Base-by-base conservation (phyloP, 2,888 invertebrate species). In the Galerucella calmariensis region DNA sequence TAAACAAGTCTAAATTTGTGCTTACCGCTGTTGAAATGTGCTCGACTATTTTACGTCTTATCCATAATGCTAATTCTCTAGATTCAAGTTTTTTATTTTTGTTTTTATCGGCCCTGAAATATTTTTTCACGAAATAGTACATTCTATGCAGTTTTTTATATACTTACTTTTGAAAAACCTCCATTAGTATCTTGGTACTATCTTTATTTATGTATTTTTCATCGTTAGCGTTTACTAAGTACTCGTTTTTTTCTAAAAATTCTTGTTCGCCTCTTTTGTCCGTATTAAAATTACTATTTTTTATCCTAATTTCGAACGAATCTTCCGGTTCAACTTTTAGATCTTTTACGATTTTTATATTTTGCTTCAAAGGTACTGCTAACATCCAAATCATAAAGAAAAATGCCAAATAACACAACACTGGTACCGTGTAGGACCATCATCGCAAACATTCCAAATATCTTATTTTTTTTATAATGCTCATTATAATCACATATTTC, bases 11-110 rank as follows among this genome's bases (percentile, higher is more conserved):
- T 69, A 91, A 91, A 86, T 94, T 94, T 81, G 91, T 91, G 82
- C 90, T 88, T 79, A 93, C 90, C 0, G 93, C 93, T 72, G 90
- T 88, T 44, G 91, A 90, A 77, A 94, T 92, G 82, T 94, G 94
- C 74, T 92, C 91, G 48, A 91, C 90, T 63, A 93, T 92, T 86
- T 92, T 92, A 14, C 87, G 86, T 78, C 92, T 90, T 46, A 94
- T 93, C 89, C 92, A 93, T 78, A 89, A 88, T 0, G 92, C 89
- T 70, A 94, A 81, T 84, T 94, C 94, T 78, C 90, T 90, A 24
- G 91, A 90, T 77, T 90, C 90, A 63, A 93, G 83, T 63, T 89
- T 88, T 4, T 88, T 86, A 81, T 92, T 91, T 58, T 87, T 87
- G 83, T 92, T 89, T 14, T 86, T 86, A 82, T 93, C 93, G 8